Conservation (phyloP, 2,797 vertebrate species). For the Stomatorhinus walkeri region DNA sequence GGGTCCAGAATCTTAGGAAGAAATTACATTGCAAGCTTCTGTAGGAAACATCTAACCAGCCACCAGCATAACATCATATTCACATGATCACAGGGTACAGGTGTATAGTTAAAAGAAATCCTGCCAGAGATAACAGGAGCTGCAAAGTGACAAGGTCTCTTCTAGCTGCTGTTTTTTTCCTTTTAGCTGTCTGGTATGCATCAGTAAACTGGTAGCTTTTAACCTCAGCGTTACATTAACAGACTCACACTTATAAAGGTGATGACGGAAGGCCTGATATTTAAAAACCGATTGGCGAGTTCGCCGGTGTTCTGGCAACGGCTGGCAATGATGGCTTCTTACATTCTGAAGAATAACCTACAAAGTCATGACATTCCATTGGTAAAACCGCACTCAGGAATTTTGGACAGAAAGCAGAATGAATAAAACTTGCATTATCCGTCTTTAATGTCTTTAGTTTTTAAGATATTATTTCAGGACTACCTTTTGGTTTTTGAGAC, state of each 20-base stretch:
- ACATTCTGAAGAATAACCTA: background rate
- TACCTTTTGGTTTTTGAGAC: background rate
- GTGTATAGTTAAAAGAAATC: background rate
- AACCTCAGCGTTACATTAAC: conserved; percentile 1
- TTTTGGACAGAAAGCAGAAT: background rate
- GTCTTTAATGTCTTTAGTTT: background rate
- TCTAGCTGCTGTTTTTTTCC: background rate
- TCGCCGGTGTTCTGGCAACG: background rate
- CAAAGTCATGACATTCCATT: background rate
- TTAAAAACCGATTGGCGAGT: background rate
- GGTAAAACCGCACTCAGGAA: background rate
- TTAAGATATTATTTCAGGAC: background rate
- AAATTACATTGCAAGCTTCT: background rate
- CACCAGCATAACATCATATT: background rate
- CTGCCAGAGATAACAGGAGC: background rate
- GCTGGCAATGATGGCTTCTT: background rate
- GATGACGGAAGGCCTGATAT: background rate
- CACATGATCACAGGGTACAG: background rate
- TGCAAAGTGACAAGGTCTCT: background rate
- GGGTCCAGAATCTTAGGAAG: background rate
- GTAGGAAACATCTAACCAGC: background rate
- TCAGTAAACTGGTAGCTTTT: background rate
- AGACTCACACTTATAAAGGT: background rate
- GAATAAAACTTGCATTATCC: background rate
- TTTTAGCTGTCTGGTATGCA: background rate